Base-by-base conservation (phyloP, 2,888 invertebrate genomes). In the Noctua comes region DNA sequence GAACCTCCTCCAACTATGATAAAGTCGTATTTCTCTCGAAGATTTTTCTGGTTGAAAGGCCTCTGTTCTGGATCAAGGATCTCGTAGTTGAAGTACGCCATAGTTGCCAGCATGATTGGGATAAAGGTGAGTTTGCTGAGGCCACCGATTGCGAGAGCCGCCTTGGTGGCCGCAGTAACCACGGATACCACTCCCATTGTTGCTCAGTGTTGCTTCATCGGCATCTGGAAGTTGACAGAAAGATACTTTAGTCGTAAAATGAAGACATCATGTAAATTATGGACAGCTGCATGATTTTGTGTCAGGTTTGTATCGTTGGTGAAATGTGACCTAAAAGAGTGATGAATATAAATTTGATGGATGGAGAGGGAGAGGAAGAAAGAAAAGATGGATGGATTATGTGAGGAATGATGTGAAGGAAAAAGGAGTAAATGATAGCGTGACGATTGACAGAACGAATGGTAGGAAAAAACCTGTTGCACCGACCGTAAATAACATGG, bases 51-150 rank as follows among this genome's bases (percentile, higher is more conserved):
- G 91, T 97, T 98, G 82, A 98, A 98, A 0, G 98, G 98, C 73
- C 98, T 97, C 93, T 98, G 98, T 94, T 98, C 98, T 0, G 98
- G 98, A 93, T 98, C 98, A 90, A 98, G 98, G 5, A 98, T 96
- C 89, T 99, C 98, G 93, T 98, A 98, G 95, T 98, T 98, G 94
- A 98, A 98, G 91, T 98, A 98, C 0, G 98, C 98, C 89, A 98
- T 95, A 0, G 98, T 97, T 4, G 98, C 98, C 82, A 98, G 95
- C 91, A 99, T 97, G 62, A 98, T 97, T 0, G 98, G 98, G 76
- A 98, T 95, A 90, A 98, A 97, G 4, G 98, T 97, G 16, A 98
- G 94, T 91, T 98, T 98, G 88, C 98, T 97, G 43, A 98, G 96
- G 5, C 98, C 98, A 46, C 98, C 97, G 6, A 98, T 95, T 0